Conservation (phyloP, 1,140 invertebrate species). For the Agrypnia vestita region DNA sequence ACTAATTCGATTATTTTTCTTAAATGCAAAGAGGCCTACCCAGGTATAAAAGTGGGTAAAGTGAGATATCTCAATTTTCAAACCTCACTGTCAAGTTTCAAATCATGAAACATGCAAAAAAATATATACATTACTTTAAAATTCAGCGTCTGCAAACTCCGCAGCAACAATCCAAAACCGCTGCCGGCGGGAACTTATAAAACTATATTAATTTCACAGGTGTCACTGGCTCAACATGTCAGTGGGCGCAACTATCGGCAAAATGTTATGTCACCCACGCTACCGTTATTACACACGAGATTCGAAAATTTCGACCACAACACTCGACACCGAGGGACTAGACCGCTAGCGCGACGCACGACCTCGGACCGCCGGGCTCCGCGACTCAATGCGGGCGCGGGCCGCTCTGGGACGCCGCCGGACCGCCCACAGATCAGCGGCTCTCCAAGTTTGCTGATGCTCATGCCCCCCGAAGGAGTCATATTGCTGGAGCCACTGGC, state of each 20-base stretch:
- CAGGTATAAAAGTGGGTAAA: no score
- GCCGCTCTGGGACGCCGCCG: no score
- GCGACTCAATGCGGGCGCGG: not conserved
- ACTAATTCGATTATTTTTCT: no score
- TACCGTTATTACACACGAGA: slow-evolving; percentile 1
- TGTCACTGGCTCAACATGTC: slow-evolving; percentile 26
- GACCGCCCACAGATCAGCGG: no score
- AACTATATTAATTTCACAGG: slow-evolving; percentile 3
- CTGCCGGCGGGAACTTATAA: not conserved
- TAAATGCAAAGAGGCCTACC: no score
- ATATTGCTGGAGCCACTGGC: no score
- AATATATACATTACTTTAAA: slow-evolving; percentile 11
- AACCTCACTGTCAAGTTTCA: no score
- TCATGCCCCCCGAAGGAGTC: no score
- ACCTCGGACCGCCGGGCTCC: not conserved
- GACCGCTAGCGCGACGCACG: not conserved
- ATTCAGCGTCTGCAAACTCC: not conserved
- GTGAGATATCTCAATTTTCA: no score
- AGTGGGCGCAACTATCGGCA: not conserved
- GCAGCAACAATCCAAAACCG: slow-evolving; percentile 17
- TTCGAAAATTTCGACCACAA: not conserved
- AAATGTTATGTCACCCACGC: slow-evolving; percentile 12
- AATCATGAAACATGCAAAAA: not conserved
- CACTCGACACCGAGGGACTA: not conserved
- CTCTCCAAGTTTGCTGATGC: no score